phyloP scores from a whole-genome alignment of 64 coral and sea anemone species.

The Dendrophyllia cribrosa region DNA sequence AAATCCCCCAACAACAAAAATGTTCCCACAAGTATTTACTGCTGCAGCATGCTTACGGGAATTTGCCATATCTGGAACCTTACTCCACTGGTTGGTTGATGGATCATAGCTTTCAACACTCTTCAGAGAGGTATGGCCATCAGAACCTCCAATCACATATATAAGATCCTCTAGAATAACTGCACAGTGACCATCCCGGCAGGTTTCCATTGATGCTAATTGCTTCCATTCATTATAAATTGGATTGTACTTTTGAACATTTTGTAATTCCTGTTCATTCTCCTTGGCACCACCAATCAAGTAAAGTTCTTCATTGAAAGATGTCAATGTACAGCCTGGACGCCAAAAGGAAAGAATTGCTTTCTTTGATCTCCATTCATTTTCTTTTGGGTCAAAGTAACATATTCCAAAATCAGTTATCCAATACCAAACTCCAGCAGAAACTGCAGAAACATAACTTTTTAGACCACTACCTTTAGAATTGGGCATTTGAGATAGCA shows the following conservation, averaged over 20 bases:
- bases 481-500: neutral
- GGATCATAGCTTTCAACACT: slow-evolving; percentile 20
- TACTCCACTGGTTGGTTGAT: neutral
- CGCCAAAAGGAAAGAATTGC: no score
- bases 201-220: slow-evolving; percentile 4
- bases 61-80: neutral
- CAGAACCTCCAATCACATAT: slow-evolving; percentile 17
- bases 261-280: neutral
- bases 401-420: neutral
- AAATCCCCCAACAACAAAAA: slow-evolving; percentile 37
- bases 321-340: neutral
- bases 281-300: slow-evolving; percentile 25
- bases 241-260: slow-evolving; percentile 9
- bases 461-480: no score
- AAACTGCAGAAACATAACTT: neutral
- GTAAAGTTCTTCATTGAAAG: slow-evolving; percentile 19
- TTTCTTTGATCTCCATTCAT: neutral
- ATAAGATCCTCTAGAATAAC: slow-evolving; percentile 19
- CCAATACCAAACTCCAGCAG: neutral
- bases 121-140: neutral
- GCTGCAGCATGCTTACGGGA: neutral
- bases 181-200: slow-evolving; percentile 19
- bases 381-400: neutral
- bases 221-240: slow-evolving; percentile 4
- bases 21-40: neutral